These are phyloP conservation scores for Toxotes lorentzi DNA, from an alignment of 2,797 vertebrate genomes.

Conservation along the genomic window DNA sequence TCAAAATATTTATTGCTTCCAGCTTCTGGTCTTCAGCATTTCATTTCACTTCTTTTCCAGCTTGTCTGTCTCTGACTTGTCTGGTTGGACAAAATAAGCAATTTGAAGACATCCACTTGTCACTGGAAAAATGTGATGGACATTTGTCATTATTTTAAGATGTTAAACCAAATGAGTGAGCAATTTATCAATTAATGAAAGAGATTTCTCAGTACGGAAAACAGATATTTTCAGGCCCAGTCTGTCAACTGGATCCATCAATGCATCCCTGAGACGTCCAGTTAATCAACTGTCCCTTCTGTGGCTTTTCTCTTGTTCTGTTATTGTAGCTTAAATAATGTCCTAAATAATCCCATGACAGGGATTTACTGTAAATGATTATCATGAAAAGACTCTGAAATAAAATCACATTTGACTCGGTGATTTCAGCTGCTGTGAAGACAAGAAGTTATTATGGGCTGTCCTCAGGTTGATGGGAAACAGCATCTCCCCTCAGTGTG, in stretches of 20 bases:
- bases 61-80: too few relatives aligned
- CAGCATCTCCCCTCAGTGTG: conserved; percentile 28
- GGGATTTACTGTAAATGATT: conserved; percentile 3
- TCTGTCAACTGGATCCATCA: not conserved
- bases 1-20: not conserved
- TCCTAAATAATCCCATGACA: not conserved
- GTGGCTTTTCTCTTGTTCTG: too few relatives aligned
- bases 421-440: conserved; percentile 2
- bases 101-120: not conserved
- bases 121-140: not conserved
- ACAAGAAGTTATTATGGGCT: not conserved
- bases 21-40: too few relatives aligned
- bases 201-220: not conserved
- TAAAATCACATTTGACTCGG: not conserved
- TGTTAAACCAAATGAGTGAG: not conserved
- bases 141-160: not conserved
- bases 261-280: too few relatives aligned
- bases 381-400: conserved; percentile 1
- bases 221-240: not conserved
- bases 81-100: too few relatives aligned
- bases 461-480: conserved; percentile 2
- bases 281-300: too few relatives aligned
- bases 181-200: not conserved
- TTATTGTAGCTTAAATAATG: too few relatives aligned
- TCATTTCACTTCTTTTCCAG: too few relatives aligned